Evolutionary conservation across 1,140 invertebrate genomes (phyloP), one percentile per base, ranked within the genome.

Genomic region (Drosophila sechellia): DNA sequence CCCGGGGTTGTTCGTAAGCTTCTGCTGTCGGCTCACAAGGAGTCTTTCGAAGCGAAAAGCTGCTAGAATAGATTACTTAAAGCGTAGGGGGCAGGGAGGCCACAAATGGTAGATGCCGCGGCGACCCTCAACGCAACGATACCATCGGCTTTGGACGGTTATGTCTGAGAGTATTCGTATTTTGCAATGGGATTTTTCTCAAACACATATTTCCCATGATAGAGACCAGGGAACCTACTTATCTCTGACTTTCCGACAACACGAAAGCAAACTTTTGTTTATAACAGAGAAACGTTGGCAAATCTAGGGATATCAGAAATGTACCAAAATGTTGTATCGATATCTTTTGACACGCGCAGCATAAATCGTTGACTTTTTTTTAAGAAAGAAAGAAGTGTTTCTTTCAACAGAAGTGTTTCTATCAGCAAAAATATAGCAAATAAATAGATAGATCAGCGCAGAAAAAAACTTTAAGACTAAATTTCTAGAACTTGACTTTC

Each of bases 11-110:
- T 12, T 13, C 37, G 35, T 59, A 75, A 81, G 78, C 74, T 69
- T 83, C 70, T 79, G 64, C 60, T 34, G 22, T 53, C 17, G 35
- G 15, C 66, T 63, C 75, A 50, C 25, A 60, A 79, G 55, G 59
- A 76, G 57, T 73, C 79, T 73, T 76, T 66, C 75, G 79, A 83
- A 70, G 83, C 61, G 65, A 89, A 83, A 79, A 63, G 46, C 72
- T 72, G 55, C 84, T 81, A 86, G 79, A 78, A 87, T 85, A 85
- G 77, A 61, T 55, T 63, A 63, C 57, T 49, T 43, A 27, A 40
- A 39, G 55, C 61, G 54, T 54, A 31, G 68, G 43, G 56, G 42
- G 20, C 40, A 80, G 68, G 79, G 54, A 61, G 77, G 6, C 31
- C 6, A 31, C 31, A 10, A 3, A 31, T 57, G 69, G 71, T 69